Evolutionary conservation across 2,113 vertebrate species (phyloP).

Genomic region (Alexandromys fortis): DNA sequence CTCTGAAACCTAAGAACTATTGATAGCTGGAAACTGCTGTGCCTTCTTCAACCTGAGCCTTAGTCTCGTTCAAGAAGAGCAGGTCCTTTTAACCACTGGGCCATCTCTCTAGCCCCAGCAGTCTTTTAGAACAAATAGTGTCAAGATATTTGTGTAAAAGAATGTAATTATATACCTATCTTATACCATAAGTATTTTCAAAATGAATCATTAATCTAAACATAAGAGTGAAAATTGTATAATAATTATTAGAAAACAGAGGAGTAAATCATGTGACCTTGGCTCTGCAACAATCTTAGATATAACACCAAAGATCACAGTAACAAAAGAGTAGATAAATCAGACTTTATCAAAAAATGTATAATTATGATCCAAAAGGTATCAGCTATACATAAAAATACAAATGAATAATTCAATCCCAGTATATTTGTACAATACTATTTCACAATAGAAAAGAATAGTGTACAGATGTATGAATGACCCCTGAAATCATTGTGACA

Average conservation of each 20-base stretch:
- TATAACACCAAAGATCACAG: background rate
- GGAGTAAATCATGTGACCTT: background rate
- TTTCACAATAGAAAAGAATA: background rate
- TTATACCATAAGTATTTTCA: background rate
- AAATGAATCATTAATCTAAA: background rate
- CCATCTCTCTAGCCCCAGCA: background rate
- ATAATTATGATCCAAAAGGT: background rate
- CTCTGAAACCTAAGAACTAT: background rate
- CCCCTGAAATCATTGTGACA: slow-evolving; percentile 22
- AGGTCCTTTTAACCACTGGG: background rate
- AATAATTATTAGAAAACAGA: slow-evolving; percentile 14
- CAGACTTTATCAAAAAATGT: background rate
- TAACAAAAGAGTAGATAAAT: background rate
- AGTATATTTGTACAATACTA: background rate
- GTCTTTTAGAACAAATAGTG: background rate
- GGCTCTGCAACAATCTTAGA: background rate
- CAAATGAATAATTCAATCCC: slow-evolving; percentile 22
- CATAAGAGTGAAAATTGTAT: background rate
- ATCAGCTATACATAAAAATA: background rate
- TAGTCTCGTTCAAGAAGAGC: background rate
- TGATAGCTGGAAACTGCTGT: background rate
- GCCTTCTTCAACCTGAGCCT: background rate
- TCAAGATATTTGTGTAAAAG: background rate
- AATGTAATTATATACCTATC: background rate
- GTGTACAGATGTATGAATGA: background rate